Conservation (phyloP, 2,888 invertebrate species). For the Lasioglossum vierecki region DNA sequence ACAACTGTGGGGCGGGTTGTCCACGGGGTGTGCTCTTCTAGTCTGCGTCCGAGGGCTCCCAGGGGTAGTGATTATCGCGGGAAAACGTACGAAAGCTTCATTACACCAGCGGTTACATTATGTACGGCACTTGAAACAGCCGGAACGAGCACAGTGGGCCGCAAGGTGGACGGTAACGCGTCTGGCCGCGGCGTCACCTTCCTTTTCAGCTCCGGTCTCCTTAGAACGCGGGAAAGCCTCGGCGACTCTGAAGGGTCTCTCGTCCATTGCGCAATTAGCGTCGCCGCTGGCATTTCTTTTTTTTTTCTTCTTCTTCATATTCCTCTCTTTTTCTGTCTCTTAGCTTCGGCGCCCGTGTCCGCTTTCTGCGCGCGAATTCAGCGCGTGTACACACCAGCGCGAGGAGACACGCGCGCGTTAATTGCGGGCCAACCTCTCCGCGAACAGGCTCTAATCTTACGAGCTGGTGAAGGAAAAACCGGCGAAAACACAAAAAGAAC, state of each 20-base stretch:
- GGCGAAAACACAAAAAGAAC: conserved; percentile 54
- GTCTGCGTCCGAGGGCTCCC: conserved; percentile 1
- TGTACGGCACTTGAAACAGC: conserved; percentile 47
- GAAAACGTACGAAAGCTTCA: conserved; percentile 56
- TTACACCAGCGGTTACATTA: conserved; percentile 55
- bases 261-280: conserved; percentile 69
- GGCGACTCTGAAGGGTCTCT: conserved; percentile 33
- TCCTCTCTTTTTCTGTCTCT: background rate
- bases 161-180: conserved; percentile 35
- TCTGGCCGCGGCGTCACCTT: conserved; percentile 37
- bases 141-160: conserved; percentile 46
- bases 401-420: conserved; percentile 29
- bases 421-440: conserved; percentile 38
- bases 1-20: conserved; percentile 3
- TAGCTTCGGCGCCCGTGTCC: background rate
- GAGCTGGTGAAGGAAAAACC: conserved; percentile 43
- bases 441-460: conserved; percentile 56
- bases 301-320: background rate
- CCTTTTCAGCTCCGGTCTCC: conserved; percentile 48
- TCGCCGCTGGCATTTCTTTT: conserved; percentile 49
- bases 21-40: background rate
- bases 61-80: conserved; percentile 56
- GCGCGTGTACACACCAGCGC: conserved; percentile 15
- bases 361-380: conserved; percentile 34
- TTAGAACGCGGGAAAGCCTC: conserved; percentile 35